Conservation (phyloP, 1,140 invertebrate genomes). For the Ectropis grisescens region DNA sequence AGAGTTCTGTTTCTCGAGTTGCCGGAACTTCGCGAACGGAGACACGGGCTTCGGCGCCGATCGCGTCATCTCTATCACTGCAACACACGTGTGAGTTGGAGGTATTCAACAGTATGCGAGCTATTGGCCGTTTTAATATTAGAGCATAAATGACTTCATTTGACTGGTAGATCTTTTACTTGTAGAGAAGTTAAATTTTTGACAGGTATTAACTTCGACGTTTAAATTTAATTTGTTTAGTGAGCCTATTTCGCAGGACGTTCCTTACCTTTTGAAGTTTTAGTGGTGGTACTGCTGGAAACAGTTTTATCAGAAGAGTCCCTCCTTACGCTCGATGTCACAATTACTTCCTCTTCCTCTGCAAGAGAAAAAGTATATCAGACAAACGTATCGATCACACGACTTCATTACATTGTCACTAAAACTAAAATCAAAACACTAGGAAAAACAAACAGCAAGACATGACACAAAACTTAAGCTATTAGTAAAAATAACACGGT, state of each 20-base stretch:
- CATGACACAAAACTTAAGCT: constrained; percentile 41
- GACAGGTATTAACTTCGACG: no score
- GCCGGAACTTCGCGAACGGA: constrained; percentile 90
- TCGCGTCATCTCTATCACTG: constrained; percentile 75
- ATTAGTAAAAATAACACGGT: constrained; percentile 66
- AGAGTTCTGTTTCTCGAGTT: constrained; percentile 89
- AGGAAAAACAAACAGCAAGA: constrained; percentile 15
- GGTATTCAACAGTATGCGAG: no score
- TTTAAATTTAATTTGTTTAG: no score
- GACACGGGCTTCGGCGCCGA: constrained; percentile 79
- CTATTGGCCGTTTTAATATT: no score
- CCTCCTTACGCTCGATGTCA: constrained; percentile 60
- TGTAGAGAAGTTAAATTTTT: no score
- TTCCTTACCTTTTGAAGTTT: constrained; percentile 52
- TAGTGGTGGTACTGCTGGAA: constrained; percentile 55
- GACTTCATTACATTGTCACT: no score
- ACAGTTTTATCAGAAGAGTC: constrained; percentile 57
- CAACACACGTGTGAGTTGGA: neutral
- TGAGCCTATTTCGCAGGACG: no score
- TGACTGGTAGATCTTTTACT: no score
- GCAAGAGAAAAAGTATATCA: constrained; percentile 20
- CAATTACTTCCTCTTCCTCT: constrained; percentile 61
- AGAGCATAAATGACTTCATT: no score
- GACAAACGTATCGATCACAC: neutral
- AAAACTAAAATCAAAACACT: constrained; percentile 32